phyloP scores from a whole-genome alignment of 2,888 invertebrate genomes.

The Gryllus longicercus region DNA sequence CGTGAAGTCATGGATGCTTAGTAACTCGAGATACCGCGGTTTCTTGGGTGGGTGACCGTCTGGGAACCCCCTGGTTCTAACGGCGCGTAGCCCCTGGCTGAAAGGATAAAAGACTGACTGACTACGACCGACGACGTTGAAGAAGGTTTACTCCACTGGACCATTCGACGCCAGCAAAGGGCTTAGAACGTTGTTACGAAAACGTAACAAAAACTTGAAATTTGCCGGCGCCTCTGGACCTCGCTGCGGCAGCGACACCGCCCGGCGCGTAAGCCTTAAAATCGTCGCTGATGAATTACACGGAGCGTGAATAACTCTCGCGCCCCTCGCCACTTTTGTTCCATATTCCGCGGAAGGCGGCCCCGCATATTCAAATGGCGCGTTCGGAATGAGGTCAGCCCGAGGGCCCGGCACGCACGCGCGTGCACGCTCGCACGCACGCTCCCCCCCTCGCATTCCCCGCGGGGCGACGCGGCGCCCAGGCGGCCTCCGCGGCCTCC shows the following conservation, averaged over 20 bases:
- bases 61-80: no score
- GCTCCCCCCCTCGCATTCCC: no score
- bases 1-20: no score
- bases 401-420: not conserved
- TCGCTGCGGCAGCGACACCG: not conserved
- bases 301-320: not conserved
- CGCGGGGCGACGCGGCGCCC: no score
- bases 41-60: no score
- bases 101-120: no score
- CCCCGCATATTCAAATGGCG: not conserved
- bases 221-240: not conserved
- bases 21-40: no score
- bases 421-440: not conserved
- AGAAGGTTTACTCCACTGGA: no score
- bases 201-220: not conserved
- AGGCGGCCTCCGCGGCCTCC: no score
- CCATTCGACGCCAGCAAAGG: no score
- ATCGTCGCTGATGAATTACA: not conserved
- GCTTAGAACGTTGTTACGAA: not conserved
- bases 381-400: not conserved
- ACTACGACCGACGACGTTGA: no score
- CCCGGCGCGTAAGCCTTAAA: not conserved
- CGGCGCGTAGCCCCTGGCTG: no score
- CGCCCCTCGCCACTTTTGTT: not conserved
- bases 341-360: not conserved